Base-by-base conservation (phyloP, 2,888 invertebrate species). In the Cancer borealis region DNA sequence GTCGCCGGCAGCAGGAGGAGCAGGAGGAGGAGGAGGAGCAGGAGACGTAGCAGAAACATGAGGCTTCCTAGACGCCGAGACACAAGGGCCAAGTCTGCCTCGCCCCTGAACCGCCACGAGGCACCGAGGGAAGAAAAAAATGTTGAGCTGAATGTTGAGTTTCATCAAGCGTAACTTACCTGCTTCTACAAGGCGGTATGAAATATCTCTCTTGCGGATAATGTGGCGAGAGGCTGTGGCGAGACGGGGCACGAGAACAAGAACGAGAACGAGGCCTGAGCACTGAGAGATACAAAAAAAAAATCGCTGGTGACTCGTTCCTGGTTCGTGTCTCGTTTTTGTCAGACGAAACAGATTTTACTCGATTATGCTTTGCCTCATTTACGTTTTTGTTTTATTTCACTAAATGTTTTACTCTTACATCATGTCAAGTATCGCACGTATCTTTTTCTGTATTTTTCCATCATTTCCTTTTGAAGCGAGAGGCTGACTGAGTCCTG, bases 91-190 rank as follows among this genome's bases (percentile, higher is more conserved):
- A 30, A 79, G 79, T 5, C 66, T 2, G 30, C 79, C 79, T 26
- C 79, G 30, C 79, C 79, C 79, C 79, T 26, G 30, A 17, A 79
- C 30, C 30, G 79, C 79, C 79, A 79, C 26, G 79, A 79, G 79
- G 79, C 30, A 79, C 30, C 30, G 30, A 30, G 12, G 14, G 1
- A 10, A 30, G 12, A 79, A 79, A 79, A 79, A 79, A 79, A 12
- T 30, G 79, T 10, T 3, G 10, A 10, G 30, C 30, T 79, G 79
- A 79, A 79, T 79, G 79, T 79, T 79, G 79, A 79, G 79, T 79
- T 79, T 79, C 79, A 79, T 79, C 79, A 79, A 79, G 79, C 79
- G 79, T 79, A 79, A 79, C 79, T 79, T 79, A 79, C 79, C 79
- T 79, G 30, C 79, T 79, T 79, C 79, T 79, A 79, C 79, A 79